Evolutionary conservation across 2,888 invertebrate genomes (phyloP).

Genomic region (Parasteatoda lunata): DNA sequence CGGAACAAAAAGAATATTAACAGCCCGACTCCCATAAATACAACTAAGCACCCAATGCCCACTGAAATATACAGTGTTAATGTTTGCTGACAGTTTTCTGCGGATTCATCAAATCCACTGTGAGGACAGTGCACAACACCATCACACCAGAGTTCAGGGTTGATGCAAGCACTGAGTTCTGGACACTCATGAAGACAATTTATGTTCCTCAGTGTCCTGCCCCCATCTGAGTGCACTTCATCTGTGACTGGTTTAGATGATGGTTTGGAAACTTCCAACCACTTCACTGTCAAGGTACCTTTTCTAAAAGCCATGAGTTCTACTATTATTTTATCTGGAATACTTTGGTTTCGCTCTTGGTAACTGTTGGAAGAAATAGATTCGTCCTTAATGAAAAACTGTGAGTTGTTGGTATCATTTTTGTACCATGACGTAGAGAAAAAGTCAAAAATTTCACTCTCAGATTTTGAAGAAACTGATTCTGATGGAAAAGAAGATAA

Average conservation of each 20-base stretch:
- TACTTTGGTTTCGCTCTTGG: slow-evolving; percentile 31
- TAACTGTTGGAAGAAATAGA: background rate
- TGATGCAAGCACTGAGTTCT: slow-evolving; percentile 86
- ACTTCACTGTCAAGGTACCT: slow-evolving; percentile 59
- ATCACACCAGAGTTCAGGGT: slow-evolving; percentile 86
- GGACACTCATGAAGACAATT: slow-evolving; percentile 86
- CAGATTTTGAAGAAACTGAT: background rate
- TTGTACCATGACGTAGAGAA: slow-evolving; percentile 69
- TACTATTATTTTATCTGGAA: slow-evolving; percentile 73
- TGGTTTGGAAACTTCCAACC: slow-evolving; percentile 69
- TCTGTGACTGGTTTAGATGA: slow-evolving; percentile 66
- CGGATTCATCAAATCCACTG: slow-evolving; percentile 81
- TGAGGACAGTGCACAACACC: slow-evolving; percentile 84
- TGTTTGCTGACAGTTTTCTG: slow-evolving; percentile 75
- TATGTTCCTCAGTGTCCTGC: slow-evolving; percentile 70
- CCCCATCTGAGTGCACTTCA: slow-evolving; percentile 49
- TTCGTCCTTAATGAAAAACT: slow-evolving; percentile 14
- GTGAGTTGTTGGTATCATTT: slow-evolving; percentile 49
- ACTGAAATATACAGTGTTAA: slow-evolving; percentile 64
- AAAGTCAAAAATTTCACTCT: slow-evolving; percentile 59
- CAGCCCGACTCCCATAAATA: slow-evolving; percentile 24
- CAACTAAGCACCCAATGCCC: slow-evolving; percentile 35
- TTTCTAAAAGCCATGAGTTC: slow-evolving; percentile 60
- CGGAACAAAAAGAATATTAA: slow-evolving; percentile 44
- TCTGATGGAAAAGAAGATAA: slow-evolving; percentile 26